Evolutionary conservation across 2,888 invertebrate species (phyloP), one percentile per base, ranked within the genome.

Genomic region (Agonopterix subpropinquella): DNA sequence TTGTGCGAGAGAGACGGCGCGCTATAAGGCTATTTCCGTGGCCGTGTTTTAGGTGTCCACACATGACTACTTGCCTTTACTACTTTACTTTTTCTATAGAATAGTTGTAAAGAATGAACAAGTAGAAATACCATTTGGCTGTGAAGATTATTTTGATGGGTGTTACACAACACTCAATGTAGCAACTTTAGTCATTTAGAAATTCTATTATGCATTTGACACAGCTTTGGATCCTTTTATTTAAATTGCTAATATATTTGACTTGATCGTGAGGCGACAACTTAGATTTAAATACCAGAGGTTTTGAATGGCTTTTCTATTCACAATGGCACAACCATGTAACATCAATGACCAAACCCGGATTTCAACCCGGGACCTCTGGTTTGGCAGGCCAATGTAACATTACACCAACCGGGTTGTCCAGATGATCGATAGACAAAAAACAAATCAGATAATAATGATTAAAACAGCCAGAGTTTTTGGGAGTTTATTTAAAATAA

Each of bases 1-100:
- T 55, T 39, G 74, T 53, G 63, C 46, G 75, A 86, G 64, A 58
- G 82, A 75, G 87, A 86, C 52, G 56, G 65, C 67, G 73, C 73
- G 70, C 73, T 79, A 78, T 66, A 69, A 68, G 69, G 68, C 65
- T 58, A 75, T 64, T 72, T 72, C 62, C 65, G 63, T 62, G 58
- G 61, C 62, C 62, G 63, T 70, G 65, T 67, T 28, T 70, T 60
- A 61, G 58, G 58, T 63, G 58, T 57, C 53, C 60, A 67, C 63
- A 68, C 61, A 73, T 69, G 67, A 68, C 69, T 75, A 73, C 62
- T 70, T 74, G 65, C 59, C 61, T 60, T 57, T 55, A 67, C 62
- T 65, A 65, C 60, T 65, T 70, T 59, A 63, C 59, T 62, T 54
- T 28, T 64, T 56, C 51, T 50, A 47, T 49, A 47, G 43, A 47